A percentile compares a stretch with the other conserved stretches of the same genome.
These are phyloP conservation scores for Leiothrix lutea DNA, from an alignment of 2,113 vertebrate species.

Conservation along the genomic window DNA sequence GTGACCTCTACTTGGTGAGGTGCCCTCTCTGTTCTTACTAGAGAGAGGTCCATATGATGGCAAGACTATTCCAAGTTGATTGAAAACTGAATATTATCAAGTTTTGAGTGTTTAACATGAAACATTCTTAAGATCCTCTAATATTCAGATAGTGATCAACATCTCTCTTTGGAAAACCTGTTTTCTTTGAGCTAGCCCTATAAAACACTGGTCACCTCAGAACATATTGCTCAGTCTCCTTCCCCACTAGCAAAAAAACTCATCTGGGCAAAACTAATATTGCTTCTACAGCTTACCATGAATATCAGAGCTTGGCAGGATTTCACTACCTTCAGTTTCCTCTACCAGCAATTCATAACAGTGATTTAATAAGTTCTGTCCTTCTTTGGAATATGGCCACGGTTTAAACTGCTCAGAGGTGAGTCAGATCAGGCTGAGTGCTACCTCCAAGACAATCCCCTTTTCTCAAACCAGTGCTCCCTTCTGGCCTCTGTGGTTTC, in stretches of 20 bases:
- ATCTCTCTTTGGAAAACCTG: background rate
- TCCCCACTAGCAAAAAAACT: background rate
- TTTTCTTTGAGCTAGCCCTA: background rate
- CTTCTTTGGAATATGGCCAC: background rate
- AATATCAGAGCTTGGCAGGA: background rate
- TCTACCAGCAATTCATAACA: background rate
- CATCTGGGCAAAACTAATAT: background rate
- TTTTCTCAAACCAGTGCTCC: background rate
- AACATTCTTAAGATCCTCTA: background rate
- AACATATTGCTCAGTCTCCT: background rate
- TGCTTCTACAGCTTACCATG: background rate
- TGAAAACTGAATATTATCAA: background rate
- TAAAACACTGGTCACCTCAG: background rate
- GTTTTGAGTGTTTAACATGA: background rate
- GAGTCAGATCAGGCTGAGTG: background rate
- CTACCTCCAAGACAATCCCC: background rate
- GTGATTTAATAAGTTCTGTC: background rate
- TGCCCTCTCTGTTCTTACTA: background rate
- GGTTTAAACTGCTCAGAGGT: background rate
- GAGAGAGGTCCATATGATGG: background rate
- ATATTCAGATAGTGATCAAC: background rate
- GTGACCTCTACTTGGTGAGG: background rate
- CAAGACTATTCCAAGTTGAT: background rate
- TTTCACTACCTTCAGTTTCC: background rate
- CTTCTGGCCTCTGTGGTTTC: constrained; percentile 16